Evolutionary conservation across 2,113 vertebrate species (phyloP).

Genomic region (Mungos mungo): DNA sequence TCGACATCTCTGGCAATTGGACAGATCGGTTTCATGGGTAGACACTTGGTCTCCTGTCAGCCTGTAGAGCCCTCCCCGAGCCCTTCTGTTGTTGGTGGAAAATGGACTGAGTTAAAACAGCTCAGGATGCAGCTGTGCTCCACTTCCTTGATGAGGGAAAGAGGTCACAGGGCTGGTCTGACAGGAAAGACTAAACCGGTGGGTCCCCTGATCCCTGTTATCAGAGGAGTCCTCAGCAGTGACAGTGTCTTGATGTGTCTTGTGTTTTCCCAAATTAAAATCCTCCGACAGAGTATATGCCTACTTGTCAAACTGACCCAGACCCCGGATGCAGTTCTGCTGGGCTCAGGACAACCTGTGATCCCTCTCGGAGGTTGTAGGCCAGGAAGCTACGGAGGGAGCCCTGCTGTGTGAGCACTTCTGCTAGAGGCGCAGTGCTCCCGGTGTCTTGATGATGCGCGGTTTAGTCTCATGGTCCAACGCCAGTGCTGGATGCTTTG

Average conservation of each 20-base stretch:
- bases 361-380: neutral
- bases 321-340: neutral
- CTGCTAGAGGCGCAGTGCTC: neutral
- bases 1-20: neutral
- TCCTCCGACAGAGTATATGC: neutral
- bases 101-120: neutral
- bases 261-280: neutral
- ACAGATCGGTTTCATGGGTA: neutral
- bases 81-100: neutral
- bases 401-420: neutral
- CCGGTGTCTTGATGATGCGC: fast-evolving
- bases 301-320: neutral
- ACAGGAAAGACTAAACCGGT: too few species aligned
- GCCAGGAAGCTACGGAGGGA: neutral
- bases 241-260: neutral
- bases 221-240: neutral
- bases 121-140: neutral
- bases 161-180: neutral
- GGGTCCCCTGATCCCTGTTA: fast-evolving
- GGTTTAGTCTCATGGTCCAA: neutral
- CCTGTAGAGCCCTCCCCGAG: neutral
- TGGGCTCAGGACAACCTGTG: too few species aligned
- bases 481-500: neutral
- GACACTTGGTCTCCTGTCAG: neutral
- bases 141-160: neutral